Evolutionary conservation across 2,888 invertebrate species (phyloP).

Genomic region (Nemotelus nigrinus): DNA sequence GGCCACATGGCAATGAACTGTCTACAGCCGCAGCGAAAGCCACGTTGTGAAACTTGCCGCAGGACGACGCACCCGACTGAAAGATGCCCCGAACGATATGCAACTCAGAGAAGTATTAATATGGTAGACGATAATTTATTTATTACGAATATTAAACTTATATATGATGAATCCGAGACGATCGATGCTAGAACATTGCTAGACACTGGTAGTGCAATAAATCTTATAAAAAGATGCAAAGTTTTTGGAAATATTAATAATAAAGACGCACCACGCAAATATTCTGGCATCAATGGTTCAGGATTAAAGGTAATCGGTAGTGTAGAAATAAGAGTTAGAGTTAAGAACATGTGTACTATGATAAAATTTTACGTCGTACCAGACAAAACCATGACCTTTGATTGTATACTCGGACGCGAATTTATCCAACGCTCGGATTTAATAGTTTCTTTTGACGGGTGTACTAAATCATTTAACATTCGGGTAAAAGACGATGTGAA

Average conservation of each 20-base stretch:
- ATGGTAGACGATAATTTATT: neutral
- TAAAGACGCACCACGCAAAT: neutral
- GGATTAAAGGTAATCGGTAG: too few relatives aligned
- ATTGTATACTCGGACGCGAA: neutral
- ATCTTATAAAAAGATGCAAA: neutral
- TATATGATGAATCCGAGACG: neutral
- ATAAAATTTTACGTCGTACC: neutral
- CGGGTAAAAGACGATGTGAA: neutral
- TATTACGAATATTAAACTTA: neutral
- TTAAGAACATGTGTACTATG: neutral
- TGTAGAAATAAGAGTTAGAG: neutral
- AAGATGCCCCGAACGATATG: neutral
- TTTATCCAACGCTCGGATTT: neutral
- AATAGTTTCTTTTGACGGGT: neutral
- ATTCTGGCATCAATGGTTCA: neutral
- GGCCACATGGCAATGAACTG: conserved; percentile 6
- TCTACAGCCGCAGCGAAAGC: neutral
- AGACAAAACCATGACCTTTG: neutral
- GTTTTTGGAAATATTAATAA: neutral
- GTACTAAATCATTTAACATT: neutral
- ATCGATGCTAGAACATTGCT: neutral
- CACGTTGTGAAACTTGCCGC: neutral
- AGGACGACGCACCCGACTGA: neutral
- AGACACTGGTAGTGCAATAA: neutral
- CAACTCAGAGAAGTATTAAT: neutral